A percentile compares a stretch with the other conserved stretches of the same genome.
Conservation (phyloP, 2,113 vertebrate genomes). For the Ranitomeya imitator region DNA sequence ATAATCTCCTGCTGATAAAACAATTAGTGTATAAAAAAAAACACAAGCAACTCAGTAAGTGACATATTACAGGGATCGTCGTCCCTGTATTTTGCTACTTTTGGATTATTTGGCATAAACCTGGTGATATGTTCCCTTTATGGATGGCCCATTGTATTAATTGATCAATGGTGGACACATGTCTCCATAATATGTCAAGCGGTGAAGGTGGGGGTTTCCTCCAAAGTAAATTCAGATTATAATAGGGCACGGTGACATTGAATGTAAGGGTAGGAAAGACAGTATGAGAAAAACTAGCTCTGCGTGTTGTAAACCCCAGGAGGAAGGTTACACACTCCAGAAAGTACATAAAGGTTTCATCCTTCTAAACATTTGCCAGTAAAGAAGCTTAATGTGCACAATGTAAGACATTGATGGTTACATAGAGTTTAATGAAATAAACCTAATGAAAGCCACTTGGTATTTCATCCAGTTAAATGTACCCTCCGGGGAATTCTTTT, state of each 20-base stretch:
- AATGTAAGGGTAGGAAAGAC: neutral
- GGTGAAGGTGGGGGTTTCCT: neutral
- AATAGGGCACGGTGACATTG: slow-evolving; percentile 31
- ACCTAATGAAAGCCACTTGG: slow-evolving; percentile 59
- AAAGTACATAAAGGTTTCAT: slow-evolving; percentile 53
- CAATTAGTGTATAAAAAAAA: too few species aligned
- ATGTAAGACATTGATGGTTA: slow-evolving; percentile 57
- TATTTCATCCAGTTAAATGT: slow-evolving; percentile 56
- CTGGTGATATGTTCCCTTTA: too few species aligned
- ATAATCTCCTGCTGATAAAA: too few species aligned
- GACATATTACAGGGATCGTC: too few species aligned
- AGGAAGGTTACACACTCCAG: slow-evolving; percentile 44
- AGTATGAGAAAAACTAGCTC: slow-evolving; percentile 37
- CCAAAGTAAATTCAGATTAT: neutral
- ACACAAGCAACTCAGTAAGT: too few species aligned
- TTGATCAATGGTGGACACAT: neutral
- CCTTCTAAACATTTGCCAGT: slow-evolving; percentile 52
- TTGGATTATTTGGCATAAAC: too few species aligned
- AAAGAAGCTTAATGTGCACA: slow-evolving; percentile 52
- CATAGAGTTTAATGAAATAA: slow-evolving; percentile 59
- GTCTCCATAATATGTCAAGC: neutral
- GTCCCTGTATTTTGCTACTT: too few species aligned
- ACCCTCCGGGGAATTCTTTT: slow-evolving; percentile 55
- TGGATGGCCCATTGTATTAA: neutral
- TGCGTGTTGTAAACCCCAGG: slow-evolving; percentile 39